Percentiles rank a stretch among this genome's conserved stretches.
Evolutionary conservation across 1,140 invertebrate species (phyloP).

Genomic region (Drosophila cardini): DNA sequence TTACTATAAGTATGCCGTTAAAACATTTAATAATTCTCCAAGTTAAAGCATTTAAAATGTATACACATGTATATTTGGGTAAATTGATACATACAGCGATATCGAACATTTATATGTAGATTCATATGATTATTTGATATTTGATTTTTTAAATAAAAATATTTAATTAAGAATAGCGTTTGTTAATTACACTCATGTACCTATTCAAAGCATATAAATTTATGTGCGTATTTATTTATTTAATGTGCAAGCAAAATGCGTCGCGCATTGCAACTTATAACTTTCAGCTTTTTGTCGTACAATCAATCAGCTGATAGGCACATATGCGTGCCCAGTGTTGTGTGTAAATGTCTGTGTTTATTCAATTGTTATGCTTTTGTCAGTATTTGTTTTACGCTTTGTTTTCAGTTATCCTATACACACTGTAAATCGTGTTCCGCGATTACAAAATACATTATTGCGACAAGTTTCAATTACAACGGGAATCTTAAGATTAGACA

Average conservation of each 20-base stretch:
- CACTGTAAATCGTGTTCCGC: constrained; percentile 20
- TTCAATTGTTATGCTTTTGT: constrained; percentile 1
- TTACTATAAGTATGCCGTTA: neutral
- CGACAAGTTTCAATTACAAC: constrained; percentile 9
- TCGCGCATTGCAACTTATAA: constrained; percentile 1
- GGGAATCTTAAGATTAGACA: constrained; percentile 8
- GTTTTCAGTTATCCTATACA: constrained; percentile 8
- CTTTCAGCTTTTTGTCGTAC: constrained; percentile 32
- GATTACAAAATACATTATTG: constrained; percentile 26
- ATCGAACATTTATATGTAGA: too few species aligned
- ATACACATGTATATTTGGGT: too few species aligned
- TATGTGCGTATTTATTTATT: constrained; percentile 10
- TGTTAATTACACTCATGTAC: too few species aligned
- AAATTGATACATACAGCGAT: too few species aligned
- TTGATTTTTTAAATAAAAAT: too few species aligned
- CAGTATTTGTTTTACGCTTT: constrained; percentile 22
- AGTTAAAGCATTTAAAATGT: too few species aligned
- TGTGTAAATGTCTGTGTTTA: neutral
- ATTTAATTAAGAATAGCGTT: too few species aligned
- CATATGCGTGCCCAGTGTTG: neutral
- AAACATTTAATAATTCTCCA: neutral
- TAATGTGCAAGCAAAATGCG: neutral
- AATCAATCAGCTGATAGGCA: constrained; percentile 33
- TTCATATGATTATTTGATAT: too few species aligned
- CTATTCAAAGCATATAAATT: neutral